Evolutionary conservation across 2,888 invertebrate species (phyloP).

Genomic region (Onthophagus sagittarius): DNA sequence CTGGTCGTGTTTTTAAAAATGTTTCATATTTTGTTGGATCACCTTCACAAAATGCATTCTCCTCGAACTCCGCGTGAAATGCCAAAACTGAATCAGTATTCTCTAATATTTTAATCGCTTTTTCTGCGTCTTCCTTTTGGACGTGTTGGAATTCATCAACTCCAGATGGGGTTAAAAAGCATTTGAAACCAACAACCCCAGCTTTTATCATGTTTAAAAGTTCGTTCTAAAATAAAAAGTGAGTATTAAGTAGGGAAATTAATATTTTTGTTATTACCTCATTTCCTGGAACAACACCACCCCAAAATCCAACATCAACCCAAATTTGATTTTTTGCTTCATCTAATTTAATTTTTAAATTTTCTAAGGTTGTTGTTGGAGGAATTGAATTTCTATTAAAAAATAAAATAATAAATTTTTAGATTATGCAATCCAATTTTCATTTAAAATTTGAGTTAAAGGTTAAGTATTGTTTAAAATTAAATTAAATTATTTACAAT

Average conservation of each 20-base stretch:
- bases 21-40: conserved; percentile 60
- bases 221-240: conserved; percentile 49
- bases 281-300: conserved; percentile 70
- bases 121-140: conserved; percentile 53
- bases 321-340: conserved; percentile 57
- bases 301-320: conserved; percentile 75
- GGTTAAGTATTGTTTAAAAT: not conserved
- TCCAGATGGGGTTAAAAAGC: conserved; percentile 66
- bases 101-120: conserved; percentile 57
- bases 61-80: conserved; percentile 67
- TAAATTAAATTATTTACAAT: conserved; percentile 50
- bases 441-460: not conserved
- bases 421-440: not conserved
- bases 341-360: conserved; percentile 58
- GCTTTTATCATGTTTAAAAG: conserved; percentile 56
- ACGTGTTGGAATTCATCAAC: conserved; percentile 68
- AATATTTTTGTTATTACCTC: conserved; percentile 44
- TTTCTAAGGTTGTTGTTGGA: conserved; percentile 62
- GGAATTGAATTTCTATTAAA: conserved; percentile 64
- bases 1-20: conserved; percentile 61
- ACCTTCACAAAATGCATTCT: conserved; percentile 36
- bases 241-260: not conserved
- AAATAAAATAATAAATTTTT: not conserved
- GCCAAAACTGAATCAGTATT: conserved; percentile 61
- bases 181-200: conserved; percentile 73